Percentiles rank a stretch among this genome's conserved stretches.
phyloP scores from a whole-genome alignment of 2,888 invertebrate species.

The Agrotis segetum region DNA sequence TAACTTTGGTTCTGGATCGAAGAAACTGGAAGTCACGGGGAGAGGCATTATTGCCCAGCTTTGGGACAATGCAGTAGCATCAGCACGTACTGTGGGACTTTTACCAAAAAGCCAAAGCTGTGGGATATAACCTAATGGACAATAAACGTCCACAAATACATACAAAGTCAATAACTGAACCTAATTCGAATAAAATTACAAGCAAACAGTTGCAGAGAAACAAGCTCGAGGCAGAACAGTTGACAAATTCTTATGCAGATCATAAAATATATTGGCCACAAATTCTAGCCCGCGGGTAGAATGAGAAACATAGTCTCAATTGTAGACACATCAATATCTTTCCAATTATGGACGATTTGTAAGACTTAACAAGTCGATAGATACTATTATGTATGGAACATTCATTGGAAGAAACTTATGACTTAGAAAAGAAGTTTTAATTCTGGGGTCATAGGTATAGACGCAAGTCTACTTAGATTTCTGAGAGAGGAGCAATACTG shows the following conservation, averaged over 20 bases:
- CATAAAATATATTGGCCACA: slow-evolving; percentile 38
- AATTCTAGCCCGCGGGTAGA: slow-evolving; percentile 26
- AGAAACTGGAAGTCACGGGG: no score
- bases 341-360: slow-evolving; percentile 55
- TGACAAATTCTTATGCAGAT: slow-evolving; percentile 46
- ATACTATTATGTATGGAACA: background rate
- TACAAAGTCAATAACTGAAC: background rate
- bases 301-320: background rate
- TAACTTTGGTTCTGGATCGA: no score
- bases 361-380: slow-evolving; percentile 17
- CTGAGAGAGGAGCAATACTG: no score
- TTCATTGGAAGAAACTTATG: background rate
- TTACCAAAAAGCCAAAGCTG: no score
- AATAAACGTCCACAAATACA: background rate
- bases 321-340: slow-evolving; percentile 42
- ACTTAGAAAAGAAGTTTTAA: background rate
- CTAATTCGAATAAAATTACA: slow-evolving; percentile 4
- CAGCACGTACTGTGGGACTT: no score
- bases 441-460: background rate
- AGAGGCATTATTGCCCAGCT: no score
- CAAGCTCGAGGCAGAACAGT: slow-evolving; percentile 6
- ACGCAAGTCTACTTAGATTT: no score
- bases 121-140: no score
- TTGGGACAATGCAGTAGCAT: no score
- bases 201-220: slow-evolving; percentile 6